Conservation (phyloP, 2,888 invertebrate species). For the Colostygia pectinataria region DNA sequence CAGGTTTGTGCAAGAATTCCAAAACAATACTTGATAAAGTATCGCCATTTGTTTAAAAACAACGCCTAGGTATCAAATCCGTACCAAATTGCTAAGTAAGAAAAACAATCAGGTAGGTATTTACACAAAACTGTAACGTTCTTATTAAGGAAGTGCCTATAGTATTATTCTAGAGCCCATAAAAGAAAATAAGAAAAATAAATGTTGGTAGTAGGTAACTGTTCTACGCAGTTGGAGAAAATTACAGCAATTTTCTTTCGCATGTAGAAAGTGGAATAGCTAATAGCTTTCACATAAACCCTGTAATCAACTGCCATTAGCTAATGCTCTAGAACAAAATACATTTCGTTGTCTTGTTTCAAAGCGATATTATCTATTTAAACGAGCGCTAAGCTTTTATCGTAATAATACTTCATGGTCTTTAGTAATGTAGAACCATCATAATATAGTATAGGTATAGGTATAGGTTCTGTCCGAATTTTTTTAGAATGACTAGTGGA, state of each 20-base stretch:
- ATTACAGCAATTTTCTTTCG: slow-evolving; percentile 14
- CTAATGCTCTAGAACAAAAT: not conserved
- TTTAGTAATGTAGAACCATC: too few species aligned
- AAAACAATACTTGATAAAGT: slow-evolving; percentile 3
- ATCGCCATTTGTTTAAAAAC: slow-evolving; percentile 15
- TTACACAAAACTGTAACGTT: too few species aligned
- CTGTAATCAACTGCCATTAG: slow-evolving; percentile 16
- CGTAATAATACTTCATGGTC: too few species aligned
- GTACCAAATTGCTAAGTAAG: slow-evolving; percentile 9
- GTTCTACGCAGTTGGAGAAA: not conserved
- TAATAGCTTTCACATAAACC: slow-evolving; percentile 6
- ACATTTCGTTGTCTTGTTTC: not conserved
- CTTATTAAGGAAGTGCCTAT: too few species aligned
- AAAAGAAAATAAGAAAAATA: too few species aligned
- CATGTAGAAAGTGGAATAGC: slow-evolving; percentile 13
- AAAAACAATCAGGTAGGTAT: not conserved
- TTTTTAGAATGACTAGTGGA: too few species aligned
- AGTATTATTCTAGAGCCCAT: too few species aligned
- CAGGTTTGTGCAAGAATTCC: not conserved
- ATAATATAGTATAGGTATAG: too few species aligned
- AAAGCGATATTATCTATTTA: not conserved
- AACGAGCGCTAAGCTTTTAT: not conserved
- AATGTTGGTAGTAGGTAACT: not conserved
- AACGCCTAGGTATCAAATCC: not conserved
- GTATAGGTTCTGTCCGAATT: too few species aligned